Evolutionary conservation across 2,797 vertebrate species (phyloP).

Genomic region (Lemur catta): DNA sequence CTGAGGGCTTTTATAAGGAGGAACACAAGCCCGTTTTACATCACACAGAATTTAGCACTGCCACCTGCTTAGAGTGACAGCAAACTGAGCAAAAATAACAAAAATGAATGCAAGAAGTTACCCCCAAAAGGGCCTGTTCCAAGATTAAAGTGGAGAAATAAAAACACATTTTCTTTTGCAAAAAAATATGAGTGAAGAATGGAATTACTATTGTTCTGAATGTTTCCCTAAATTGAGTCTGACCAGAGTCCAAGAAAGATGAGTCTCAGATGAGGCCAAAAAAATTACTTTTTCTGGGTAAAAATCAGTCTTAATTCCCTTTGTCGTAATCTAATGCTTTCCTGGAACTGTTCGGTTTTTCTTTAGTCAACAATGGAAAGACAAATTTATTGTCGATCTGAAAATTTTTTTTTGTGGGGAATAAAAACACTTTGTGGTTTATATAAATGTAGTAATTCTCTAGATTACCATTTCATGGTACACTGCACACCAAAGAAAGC

Average conservation of each 20-base stretch:
- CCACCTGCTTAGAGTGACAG: slow-evolving; percentile 76
- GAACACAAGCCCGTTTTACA: slow-evolving; percentile 72
- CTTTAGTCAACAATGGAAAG: slow-evolving; percentile 18
- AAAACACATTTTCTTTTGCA: slow-evolving; percentile 48
- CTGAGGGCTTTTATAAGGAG: slow-evolving; percentile 62
- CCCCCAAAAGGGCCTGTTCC: slow-evolving; percentile 16
- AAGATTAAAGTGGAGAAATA: slow-evolving; percentile 53
- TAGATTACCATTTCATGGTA: slow-evolving; percentile 92
- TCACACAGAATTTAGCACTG: slow-evolving; percentile 69
- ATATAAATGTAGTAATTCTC: slow-evolving; percentile 76
- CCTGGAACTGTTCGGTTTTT: background rate
- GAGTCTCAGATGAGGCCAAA: background rate
- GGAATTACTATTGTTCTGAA: slow-evolving; percentile 15
- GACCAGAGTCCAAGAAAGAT: background rate
- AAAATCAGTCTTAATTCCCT: slow-evolving; percentile 13
- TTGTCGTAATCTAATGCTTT: background rate
- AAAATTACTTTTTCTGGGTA: slow-evolving; percentile 1
- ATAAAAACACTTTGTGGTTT: slow-evolving; percentile 80
- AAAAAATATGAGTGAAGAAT: slow-evolving; percentile 44
- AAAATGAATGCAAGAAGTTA: slow-evolving; percentile 59
- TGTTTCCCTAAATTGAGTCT: slow-evolving; percentile 22
- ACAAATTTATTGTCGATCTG: slow-evolving; percentile 66
- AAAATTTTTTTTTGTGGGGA: slow-evolving; percentile 80
- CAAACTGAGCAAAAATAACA: slow-evolving; percentile 65
- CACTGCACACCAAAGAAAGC: slow-evolving; percentile 87